Evolutionary conservation across 2,797 vertebrate species (phyloP), one percentile per base, ranked within the genome.

Genomic region (Acanthurus tractus): DNA sequence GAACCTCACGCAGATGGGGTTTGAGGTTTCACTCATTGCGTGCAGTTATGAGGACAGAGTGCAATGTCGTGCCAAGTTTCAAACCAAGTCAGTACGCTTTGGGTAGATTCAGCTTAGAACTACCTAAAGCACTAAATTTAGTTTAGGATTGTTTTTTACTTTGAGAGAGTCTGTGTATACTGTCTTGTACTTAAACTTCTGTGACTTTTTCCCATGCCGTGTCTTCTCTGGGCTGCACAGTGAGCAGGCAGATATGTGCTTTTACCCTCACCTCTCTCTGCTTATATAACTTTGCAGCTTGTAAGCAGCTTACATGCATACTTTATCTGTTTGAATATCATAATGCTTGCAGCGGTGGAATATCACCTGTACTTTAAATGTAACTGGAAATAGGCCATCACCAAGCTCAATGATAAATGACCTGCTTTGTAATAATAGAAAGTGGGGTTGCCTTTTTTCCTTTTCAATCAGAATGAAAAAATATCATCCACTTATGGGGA

Each of bases 241-340:
- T 74, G 44, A 48, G 3, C 68, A 57, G n/a, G 3, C 68, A 57
- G n/a, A 49, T 40, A 14, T 50, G 38, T 38, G 61, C 17, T 48
- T 49, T 76, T 57, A 57, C 63, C 74, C 40, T 74, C 67, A 78
- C 76, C 75, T 81, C 45, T 25, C 34, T 67, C 49, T 62, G 69
- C 81, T 87, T 90, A 81, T 87, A 54, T 88, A 82, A 87, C 79
- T 86, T 68, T 68, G 40, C 57, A 64, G 83, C 52, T 58, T 59
- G 18, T 77, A 74, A 86, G 86, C 78, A 54, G 87, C 82, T 85
- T 86, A 69, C 15, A 22, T 54, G 63, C 77, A 57, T 20, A 68
- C 38, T 82, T 54, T 34, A 56, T 76, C 66, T 76, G 57, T 73
- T 67, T 66, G 48, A 54, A 55, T 38, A 52, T 48, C 45, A 49